phyloP scores from a whole-genome alignment of 2,113 vertebrate species.

The Propithecus coquereli region DNA sequence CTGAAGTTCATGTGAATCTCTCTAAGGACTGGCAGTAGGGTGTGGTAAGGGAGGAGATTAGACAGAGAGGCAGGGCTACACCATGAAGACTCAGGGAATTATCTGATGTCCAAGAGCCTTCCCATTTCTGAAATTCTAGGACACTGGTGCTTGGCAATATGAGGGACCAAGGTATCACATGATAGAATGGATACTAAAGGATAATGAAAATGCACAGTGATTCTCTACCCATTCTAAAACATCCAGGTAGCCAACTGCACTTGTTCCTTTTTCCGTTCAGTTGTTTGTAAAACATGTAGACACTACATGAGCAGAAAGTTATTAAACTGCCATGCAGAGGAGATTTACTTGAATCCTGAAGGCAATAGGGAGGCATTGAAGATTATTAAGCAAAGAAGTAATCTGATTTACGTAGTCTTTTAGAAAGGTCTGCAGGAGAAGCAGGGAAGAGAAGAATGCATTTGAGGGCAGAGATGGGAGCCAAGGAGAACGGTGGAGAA shows the following conservation, averaged over 20 bases:
- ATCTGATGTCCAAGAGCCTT: not conserved
- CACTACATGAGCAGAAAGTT: not conserved
- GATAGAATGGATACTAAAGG: not conserved
- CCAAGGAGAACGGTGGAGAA: not conserved
- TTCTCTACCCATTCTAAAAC: not conserved
- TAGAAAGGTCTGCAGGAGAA: not conserved
- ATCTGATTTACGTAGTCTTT: not conserved
- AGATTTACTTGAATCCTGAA: slow-evolving; percentile 20
- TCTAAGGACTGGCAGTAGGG: not conserved
- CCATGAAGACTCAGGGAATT: not conserved
- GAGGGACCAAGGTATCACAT: not conserved
- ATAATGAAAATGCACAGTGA: not conserved
- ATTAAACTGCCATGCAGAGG: not conserved
- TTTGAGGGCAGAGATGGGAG: not conserved
- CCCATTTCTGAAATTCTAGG: not conserved
- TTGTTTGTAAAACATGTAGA: not conserved
- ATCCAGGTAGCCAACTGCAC: not conserved
- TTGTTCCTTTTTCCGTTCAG: not conserved
- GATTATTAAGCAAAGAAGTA: slow-evolving; percentile 10
- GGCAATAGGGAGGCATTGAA: not conserved
- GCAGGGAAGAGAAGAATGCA: not conserved
- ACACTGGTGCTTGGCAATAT: not conserved
- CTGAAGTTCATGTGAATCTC: not conserved
- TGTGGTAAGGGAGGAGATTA: not conserved
- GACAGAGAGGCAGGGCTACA: not conserved